Percentiles rank a stretch among this genome's conserved stretches.
Evolutionary conservation across 2,888 invertebrate genomes (phyloP).

Genomic region (Taphrorychus bicolor): DNA sequence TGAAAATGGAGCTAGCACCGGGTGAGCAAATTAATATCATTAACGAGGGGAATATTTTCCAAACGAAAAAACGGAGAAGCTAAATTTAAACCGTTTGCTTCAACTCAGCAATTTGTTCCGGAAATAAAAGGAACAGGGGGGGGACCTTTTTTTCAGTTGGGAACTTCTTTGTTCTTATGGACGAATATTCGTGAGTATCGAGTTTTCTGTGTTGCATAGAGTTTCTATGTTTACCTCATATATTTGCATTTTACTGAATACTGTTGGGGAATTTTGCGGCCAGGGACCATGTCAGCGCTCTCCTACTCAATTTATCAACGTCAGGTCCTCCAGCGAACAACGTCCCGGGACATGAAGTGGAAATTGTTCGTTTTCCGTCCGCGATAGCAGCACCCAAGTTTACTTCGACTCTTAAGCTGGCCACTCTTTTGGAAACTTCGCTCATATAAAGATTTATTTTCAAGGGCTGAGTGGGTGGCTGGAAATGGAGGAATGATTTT

Average conservation of each 20-base stretch:
- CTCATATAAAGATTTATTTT: slow-evolving; percentile 5
- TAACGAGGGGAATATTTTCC: slow-evolving; percentile 12
- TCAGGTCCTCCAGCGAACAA: slow-evolving; percentile 10
- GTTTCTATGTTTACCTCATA: too few relatives aligned
- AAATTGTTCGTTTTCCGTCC: slow-evolving; percentile 8
- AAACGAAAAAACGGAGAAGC: slow-evolving; percentile 5
- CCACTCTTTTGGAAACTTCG: slow-evolving; percentile 6
- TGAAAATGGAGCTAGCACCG: slow-evolving; percentile 11
- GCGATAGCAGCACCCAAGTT: slow-evolving; percentile 6
- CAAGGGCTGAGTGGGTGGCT: not conserved
- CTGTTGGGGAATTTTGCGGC: slow-evolving; percentile 15
- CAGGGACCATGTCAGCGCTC: slow-evolving; percentile 8
- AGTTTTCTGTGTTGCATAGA: too few relatives aligned
- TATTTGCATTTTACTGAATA: slow-evolving; percentile 7
- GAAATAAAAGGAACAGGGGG: not conserved
- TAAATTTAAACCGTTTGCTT: slow-evolving; percentile 7
- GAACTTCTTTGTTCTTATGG: too few relatives aligned
- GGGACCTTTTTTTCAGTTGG: too few relatives aligned
- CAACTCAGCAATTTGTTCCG: not conserved
- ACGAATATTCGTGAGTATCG: too few relatives aligned
- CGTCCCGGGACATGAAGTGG: slow-evolving; percentile 13
- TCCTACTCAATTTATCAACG: slow-evolving; percentile 16
- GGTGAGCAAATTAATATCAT: slow-evolving; percentile 10
- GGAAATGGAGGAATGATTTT: not conserved
- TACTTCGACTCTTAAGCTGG: not conserved